Evolutionary conservation across 2,888 invertebrate genomes (phyloP), one percentile per base, ranked within the genome.

Genomic region (Acanthosepion lycidas): DNA sequence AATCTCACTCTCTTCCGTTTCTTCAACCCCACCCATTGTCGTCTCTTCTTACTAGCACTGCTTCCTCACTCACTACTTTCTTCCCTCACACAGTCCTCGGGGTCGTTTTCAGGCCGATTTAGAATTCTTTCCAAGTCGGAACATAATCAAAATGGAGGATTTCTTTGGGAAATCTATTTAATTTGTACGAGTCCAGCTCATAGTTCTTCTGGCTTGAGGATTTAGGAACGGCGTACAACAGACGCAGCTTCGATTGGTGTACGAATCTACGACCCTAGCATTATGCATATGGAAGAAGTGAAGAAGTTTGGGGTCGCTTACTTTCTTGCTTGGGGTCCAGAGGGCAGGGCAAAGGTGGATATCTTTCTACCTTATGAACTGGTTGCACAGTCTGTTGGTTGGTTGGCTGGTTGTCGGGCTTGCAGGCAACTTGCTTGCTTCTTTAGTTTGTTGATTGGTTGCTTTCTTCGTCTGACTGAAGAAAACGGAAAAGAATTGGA

Each of bases 61-160:
- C n/a, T n/a, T n/a, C n/a, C 78, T n/a, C n/a, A 78, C n/a, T 78
- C 4, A 15, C 78, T 4, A 33, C n/a, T n/a, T 28, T 15, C 78
- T 33, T 33, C 78, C 20, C 78, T 12, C 78, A 2, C 78, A n/a
- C 12, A 78, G 78, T 78, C 78, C 78, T 78, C 78, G 12, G 78
- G 78, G 78, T 78, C 78, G 78, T 78, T 78, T 78, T 78, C n/a
- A 33, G 78, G 78, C 78, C 78, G 78, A 78, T 78, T 78, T 78
- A 78, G 78, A 78, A 78, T 78, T 78, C 78, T 78, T 78, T 78
- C 78, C 78, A 78, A 78, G 78, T 78, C 78, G 78, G 78, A 78
- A 78, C n/a, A 78, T 78, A 78, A 78, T 78, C 78, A 78, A 78
- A 78, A 78, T 78, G 78, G 78, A 78, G 78, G 78, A 78, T 78